These are phyloP conservation scores for Nemurella pictetii DNA, from an alignment of 2,888 invertebrate genomes.

Conservation along the genomic window DNA sequence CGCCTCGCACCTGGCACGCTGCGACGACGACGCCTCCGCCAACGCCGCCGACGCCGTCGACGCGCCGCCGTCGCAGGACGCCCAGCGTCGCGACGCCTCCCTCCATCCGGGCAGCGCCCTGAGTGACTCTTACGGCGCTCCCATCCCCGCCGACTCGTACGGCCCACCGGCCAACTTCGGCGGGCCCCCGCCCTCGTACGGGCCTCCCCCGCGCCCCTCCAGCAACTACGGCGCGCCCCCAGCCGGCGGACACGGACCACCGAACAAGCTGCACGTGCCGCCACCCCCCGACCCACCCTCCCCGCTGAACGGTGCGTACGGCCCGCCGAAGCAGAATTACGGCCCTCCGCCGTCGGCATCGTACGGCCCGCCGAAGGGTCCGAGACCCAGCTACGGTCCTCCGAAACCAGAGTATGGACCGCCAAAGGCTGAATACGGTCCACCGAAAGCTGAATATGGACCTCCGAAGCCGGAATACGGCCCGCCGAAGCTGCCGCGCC, in stretches of 20 bases:
- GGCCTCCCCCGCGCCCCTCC: constrained; percentile 34
- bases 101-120: constrained; percentile 16
- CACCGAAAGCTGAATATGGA: constrained; percentile 43
- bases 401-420: constrained; percentile 52
- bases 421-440: constrained; percentile 22
- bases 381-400: constrained; percentile 57
- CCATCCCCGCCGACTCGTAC: constrained; percentile 57
- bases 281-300: constrained; percentile 43
- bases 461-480: constrained; percentile 47
- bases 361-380: constrained; percentile 46
- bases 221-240: constrained; percentile 21
- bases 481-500: constrained; percentile 44
- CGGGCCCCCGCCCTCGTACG: constrained; percentile 35
- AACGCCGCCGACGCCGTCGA: neutral
- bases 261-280: constrained; percentile 48
- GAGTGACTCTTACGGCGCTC: constrained; percentile 58
- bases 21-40: neutral
- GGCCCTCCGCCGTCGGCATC: constrained; percentile 27
- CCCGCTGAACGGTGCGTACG: constrained; percentile 37
- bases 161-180: constrained; percentile 54
- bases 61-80: constrained; percentile 24
- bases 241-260: constrained; percentile 33
- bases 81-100: constrained; percentile 33
- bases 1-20: neutral
- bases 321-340: constrained; percentile 32